Conservation (phyloP, 2,113 vertebrate species). For the Perca fluviatilis region DNA sequence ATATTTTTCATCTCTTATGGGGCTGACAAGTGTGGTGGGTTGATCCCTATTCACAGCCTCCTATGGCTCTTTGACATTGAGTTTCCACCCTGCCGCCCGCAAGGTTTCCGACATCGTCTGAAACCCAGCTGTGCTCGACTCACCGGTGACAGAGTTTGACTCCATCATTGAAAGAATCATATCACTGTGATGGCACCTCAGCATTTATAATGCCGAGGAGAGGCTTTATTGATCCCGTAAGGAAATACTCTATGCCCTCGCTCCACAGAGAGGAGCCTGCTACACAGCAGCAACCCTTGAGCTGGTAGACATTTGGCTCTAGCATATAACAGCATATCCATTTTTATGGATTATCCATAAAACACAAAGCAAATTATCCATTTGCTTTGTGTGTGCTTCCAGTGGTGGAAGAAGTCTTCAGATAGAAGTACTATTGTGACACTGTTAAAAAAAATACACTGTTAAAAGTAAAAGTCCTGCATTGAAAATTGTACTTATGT, state of each 20-base stretch:
- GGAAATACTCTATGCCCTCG: not conserved
- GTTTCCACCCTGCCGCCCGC: not conserved
- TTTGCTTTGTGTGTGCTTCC: no score
- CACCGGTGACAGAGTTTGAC: not conserved
- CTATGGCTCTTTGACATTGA: not conserved
- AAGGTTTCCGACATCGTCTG: not conserved
- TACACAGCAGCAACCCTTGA: not conserved
- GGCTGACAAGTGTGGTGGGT: constrained; percentile 7
- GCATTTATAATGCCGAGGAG: not conserved
- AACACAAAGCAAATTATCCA: no score
- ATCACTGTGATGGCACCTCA: not conserved
- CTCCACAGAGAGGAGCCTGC: not conserved
- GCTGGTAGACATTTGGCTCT: not conserved
- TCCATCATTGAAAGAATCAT: not conserved
- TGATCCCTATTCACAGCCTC: constrained; percentile 25
- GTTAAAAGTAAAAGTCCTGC: no score
- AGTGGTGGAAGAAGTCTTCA: no score
- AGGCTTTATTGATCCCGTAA: constrained; percentile 8
- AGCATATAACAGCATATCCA: not conserved
- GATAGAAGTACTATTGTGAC: no score
- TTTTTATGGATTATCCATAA: not conserved
- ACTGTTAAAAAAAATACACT: no score
- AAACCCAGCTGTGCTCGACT: constrained; percentile 11
- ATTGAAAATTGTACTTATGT: no score
- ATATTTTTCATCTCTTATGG: constrained; percentile 25